phyloP scores from a whole-genome alignment of 2,797 vertebrate genomes.

The Girardinus metallicus region DNA sequence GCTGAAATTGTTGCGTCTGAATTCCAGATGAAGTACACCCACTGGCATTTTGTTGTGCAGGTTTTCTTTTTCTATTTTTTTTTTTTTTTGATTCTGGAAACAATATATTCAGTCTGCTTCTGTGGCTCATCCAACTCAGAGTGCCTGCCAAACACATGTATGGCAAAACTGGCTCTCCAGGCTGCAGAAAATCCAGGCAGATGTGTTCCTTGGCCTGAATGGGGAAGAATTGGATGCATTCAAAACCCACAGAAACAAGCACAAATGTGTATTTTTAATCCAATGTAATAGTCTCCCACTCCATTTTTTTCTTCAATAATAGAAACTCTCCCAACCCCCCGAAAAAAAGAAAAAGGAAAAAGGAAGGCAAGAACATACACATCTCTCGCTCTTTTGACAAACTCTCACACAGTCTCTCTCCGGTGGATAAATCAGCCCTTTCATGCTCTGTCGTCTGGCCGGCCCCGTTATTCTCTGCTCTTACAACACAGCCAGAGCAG shows the following conservation, averaged over 20 bases:
- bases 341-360: not conserved
- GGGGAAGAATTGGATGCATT: conserved; percentile 23
- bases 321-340: conserved; percentile 2
- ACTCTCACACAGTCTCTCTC: conserved; percentile 47
- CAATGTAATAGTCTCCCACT: conserved; percentile 27
- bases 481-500: conserved; percentile 68
- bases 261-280: conserved; percentile 28
- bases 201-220: conserved; percentile 39
- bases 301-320: conserved; percentile 38
- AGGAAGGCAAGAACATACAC: conserved; percentile 14
- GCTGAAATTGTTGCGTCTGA: conserved; percentile 10
- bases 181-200: conserved; percentile 53
- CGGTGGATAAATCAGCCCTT: conserved; percentile 76
- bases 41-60: conserved; percentile 25
- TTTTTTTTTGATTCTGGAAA: conserved; percentile 28
- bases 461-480: conserved; percentile 70
- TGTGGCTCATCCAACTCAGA: conserved; percentile 44
- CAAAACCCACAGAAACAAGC: conserved; percentile 28
- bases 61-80: conserved; percentile 1
- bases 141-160: conserved; percentile 72
- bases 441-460: conserved; percentile 71
- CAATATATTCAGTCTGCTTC: conserved; percentile 42
- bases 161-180: conserved; percentile 49
- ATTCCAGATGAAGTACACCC: conserved; percentile 19
- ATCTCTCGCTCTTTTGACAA: conserved; percentile 12